phyloP scores from a whole-genome alignment of 1,140 invertebrate species.

The Phthorimaea operculella region DNA sequence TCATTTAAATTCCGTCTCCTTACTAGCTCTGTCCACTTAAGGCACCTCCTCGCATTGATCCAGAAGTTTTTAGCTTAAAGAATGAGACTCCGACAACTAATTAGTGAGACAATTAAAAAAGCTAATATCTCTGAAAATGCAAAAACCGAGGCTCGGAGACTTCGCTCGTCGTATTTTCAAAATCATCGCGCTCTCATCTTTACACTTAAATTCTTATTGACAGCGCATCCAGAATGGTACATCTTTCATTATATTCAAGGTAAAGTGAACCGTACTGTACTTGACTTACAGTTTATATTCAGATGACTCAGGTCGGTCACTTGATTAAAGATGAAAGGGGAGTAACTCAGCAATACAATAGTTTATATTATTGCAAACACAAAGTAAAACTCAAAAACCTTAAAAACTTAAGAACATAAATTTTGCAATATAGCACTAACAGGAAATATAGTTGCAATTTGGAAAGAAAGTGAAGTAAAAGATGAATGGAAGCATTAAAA shows the following conservation, averaged over 20 bases:
- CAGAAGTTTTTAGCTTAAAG: background rate
- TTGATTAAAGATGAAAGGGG: background rate
- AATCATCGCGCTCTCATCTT: slow-evolving; percentile 58
- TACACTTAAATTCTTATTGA: slow-evolving; percentile 32
- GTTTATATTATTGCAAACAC: no score
- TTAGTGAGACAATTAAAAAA: slow-evolving; percentile 60
- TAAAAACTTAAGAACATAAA: no score
- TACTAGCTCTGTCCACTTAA: background rate
- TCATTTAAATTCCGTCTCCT: background rate
- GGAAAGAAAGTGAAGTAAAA: no score
- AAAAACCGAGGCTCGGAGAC: slow-evolving; percentile 54
- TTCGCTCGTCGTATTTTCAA: slow-evolving; percentile 65
- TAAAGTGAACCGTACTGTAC: background rate
- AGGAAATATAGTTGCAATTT: no score
- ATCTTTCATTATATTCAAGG: background rate
- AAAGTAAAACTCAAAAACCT: no score
- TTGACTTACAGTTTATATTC: background rate
- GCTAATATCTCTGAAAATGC: slow-evolving; percentile 36
- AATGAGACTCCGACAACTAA: slow-evolving; percentile 32
- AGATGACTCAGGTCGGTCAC: background rate
- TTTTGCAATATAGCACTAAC: no score
- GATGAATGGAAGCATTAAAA: no score
- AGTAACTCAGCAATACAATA: background rate
- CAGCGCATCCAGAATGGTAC: slow-evolving; percentile 4
- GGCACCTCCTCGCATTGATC: background rate